phyloP scores from a whole-genome alignment of 2,888 invertebrate genomes.

The Apoda limacodes region DNA sequence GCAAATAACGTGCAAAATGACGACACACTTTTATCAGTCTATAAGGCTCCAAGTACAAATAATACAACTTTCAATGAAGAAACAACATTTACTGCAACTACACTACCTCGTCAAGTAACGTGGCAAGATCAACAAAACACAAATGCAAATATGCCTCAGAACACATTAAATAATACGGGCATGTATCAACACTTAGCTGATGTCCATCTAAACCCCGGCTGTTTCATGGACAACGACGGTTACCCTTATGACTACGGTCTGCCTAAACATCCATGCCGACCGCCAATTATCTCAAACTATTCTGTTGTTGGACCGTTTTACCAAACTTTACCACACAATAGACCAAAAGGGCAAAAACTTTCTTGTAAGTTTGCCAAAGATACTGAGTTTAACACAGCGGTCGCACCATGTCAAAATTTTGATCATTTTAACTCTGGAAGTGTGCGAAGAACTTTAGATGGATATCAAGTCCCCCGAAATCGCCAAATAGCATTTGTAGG shows the following conservation, averaged over 20 bases:
- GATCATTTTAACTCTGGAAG: conserved; percentile 61
- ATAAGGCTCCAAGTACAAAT: conserved; percentile 47
- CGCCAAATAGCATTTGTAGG: conserved; percentile 62
- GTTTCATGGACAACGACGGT: conserved; percentile 82
- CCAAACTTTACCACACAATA: conserved; percentile 82
- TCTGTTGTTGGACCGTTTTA: conserved; percentile 70
- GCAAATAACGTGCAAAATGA: conserved; percentile 61
- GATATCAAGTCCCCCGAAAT: conserved; percentile 76
- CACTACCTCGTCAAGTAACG: conserved; percentile 64
- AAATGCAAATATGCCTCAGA: conserved; percentile 62
- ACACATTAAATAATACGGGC: conserved; percentile 48
- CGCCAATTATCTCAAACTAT: conserved; percentile 56
- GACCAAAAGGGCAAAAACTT: conserved; percentile 68
- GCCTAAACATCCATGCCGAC: conserved; percentile 72
- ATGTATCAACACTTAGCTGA: conserved; percentile 77
- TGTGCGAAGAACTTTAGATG: conserved; percentile 83
- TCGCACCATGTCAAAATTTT: conserved; percentile 48
- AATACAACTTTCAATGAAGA: conserved; percentile 55
- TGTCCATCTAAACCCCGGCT: conserved; percentile 81
- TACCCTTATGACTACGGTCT: conserved; percentile 83
- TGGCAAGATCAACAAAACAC: conserved; percentile 64
- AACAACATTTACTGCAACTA: conserved; percentile 48
- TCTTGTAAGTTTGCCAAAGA: conserved; percentile 63
- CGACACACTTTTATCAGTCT: conserved; percentile 54
- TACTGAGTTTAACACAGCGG: conserved; percentile 51